Conservation (phyloP, 64 coral and sea anemone genomes). For the Acropora tenuis region DNA sequence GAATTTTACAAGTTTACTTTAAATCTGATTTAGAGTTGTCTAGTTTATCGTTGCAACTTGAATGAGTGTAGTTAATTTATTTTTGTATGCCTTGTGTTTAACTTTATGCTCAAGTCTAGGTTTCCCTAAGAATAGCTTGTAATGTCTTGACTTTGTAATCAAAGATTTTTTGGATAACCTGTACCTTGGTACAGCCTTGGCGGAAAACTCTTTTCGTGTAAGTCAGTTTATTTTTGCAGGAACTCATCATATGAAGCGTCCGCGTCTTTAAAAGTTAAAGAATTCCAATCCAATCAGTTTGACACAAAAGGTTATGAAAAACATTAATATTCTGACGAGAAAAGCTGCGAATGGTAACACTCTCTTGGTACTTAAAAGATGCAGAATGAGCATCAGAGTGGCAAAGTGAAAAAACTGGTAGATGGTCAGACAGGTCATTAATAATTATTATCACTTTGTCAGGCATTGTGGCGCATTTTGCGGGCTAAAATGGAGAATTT, state of each 20-base stretch:
- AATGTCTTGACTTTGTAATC: background rate
- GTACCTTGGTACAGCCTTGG: background rate
- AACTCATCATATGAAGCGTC: background rate
- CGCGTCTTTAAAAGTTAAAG: background rate
- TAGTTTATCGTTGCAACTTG: background rate
- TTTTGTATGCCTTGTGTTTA: slow-evolving; percentile 8
- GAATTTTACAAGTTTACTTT: background rate
- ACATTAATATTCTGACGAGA: slow-evolving; percentile 16
- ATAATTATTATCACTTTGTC: background rate
- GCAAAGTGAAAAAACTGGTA: background rate
- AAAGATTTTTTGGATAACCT: slow-evolving; percentile 4
- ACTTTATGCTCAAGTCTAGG: background rate
- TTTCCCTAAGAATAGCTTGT: background rate
- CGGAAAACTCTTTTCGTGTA: background rate
- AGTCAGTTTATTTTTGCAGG: background rate
- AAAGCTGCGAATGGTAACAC: background rate
- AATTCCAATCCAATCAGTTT: background rate
- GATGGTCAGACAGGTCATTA: slow-evolving; percentile 1
- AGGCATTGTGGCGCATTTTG: too few relatives aligned
- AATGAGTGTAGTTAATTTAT: slow-evolving; percentile 13
- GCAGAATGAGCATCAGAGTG: background rate
- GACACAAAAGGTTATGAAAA: background rate
- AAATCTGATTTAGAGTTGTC: background rate
- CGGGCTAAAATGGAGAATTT: too few relatives aligned
- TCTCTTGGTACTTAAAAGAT: background rate